These are phyloP conservation scores for Paedocypris sp. DNA, from an alignment of 2,113 vertebrate genomes.

Conservation along the genomic window DNA sequence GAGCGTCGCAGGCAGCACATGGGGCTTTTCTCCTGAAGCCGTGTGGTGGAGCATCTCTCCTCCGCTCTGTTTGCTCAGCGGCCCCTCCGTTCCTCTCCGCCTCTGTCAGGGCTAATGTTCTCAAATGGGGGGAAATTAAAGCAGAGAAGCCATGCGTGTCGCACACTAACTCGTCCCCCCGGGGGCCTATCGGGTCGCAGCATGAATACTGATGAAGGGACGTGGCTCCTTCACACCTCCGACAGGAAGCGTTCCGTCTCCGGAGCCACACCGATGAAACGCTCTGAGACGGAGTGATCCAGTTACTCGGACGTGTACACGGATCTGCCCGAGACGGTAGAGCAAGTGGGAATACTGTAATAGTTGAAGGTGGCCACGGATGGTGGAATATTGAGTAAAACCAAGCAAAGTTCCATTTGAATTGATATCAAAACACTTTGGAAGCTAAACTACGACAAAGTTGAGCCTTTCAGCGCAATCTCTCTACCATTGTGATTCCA, in stretches of 20 bases:
- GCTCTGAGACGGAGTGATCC: not conserved
- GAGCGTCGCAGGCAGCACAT: too few species aligned
- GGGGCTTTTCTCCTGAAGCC: slow-evolving; percentile 53
- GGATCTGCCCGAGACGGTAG: not conserved
- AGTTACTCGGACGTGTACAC: not conserved
- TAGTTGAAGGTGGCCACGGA: too few species aligned
- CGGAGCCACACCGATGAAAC: slow-evolving; percentile 4
- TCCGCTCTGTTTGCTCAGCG: slow-evolving; percentile 21
- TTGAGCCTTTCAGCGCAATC: too few species aligned
- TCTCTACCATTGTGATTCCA: too few species aligned
- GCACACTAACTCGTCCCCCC: slow-evolving; percentile 33
- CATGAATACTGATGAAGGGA: slow-evolving; percentile 39
- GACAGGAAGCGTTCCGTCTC: slow-evolving; percentile 11
- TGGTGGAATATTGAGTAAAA: too few species aligned
- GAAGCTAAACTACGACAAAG: too few species aligned
- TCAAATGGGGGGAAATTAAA: slow-evolving; percentile 42
- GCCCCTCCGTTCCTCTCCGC: slow-evolving; percentile 19
- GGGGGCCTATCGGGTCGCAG: slow-evolving; percentile 30
- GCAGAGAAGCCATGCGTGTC: slow-evolving; percentile 40
- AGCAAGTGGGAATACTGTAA: too few species aligned
- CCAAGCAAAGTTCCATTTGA: too few species aligned
- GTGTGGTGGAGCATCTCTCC: too few species aligned
- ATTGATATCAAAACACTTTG: too few species aligned
- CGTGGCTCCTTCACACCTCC: slow-evolving; percentile 10
- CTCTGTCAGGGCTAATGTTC: slow-evolving; percentile 38